Evolutionary conservation across 2,888 invertebrate species (phyloP).

Genomic region (Urechis unicinctus): DNA sequence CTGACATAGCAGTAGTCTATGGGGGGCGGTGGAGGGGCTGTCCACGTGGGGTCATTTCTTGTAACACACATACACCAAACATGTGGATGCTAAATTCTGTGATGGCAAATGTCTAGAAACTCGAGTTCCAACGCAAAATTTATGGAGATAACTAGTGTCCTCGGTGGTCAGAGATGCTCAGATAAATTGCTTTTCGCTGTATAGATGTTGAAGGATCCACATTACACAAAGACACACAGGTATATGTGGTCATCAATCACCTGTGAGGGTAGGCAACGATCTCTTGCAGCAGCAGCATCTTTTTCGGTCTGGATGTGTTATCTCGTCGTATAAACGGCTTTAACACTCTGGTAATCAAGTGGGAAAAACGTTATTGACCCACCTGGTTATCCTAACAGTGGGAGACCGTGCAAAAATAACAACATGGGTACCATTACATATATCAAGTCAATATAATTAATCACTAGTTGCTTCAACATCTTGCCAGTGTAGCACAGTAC

Average conservation of each 20-base stretch:
- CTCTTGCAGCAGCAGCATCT: constrained; percentile 67
- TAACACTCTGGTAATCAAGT: constrained; percentile 55
- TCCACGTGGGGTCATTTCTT: constrained; percentile 44
- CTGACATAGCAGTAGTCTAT: constrained; percentile 82
- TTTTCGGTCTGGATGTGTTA: constrained; percentile 60
- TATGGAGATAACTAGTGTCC: no score
- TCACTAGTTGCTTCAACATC: no score
- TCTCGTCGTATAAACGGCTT: constrained; percentile 81
- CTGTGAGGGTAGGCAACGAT: constrained; percentile 51
- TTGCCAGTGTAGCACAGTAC: no score
- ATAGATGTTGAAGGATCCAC: not conserved
- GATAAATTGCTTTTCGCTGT: no score
- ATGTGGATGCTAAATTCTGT: no score
- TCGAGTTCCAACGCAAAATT: no score
- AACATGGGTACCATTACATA: not conserved
- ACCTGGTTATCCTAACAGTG: not conserved
- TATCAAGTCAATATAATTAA: no score
- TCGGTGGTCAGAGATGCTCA: no score
- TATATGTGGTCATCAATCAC: constrained; percentile 13
- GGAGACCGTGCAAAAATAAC: not conserved
- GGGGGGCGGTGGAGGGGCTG: constrained; percentile 55
- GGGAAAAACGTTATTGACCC: not conserved
- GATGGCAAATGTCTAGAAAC: no score
- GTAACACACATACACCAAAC: no score
- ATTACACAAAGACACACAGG: not conserved